These are phyloP conservation scores for Clamator glandarius DNA, from an alignment of 2,797 vertebrate genomes.

Conservation along the genomic window DNA sequence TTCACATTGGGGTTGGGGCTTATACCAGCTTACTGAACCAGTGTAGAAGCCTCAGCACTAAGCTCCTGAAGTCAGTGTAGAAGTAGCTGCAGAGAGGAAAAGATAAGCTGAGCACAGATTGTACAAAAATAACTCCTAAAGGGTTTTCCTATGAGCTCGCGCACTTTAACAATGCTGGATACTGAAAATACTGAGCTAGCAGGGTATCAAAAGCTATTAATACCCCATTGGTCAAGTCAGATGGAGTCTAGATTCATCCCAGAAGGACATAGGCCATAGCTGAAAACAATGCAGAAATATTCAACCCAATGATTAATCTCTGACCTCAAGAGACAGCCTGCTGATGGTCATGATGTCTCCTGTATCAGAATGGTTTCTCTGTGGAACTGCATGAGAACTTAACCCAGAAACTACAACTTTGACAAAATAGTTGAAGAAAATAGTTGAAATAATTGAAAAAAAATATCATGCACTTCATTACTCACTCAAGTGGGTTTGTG, in stretches of 20 bases:
- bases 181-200: background rate
- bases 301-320: background rate
- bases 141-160: background rate
- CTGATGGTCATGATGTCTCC: background rate
- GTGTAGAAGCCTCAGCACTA: background rate
- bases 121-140: background rate
- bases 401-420: background rate
- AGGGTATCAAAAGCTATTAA: background rate
- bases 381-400: background rate
- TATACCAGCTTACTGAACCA: rapidly evolving
- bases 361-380: background rate
- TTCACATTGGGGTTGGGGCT: rapidly evolving
- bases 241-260: background rate
- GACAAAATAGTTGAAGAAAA: background rate
- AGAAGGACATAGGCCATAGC: background rate
- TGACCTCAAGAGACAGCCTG: rapidly evolving
- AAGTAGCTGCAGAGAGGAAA: background rate
- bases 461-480: background rate
- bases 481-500: background rate
- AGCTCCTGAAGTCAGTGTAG: background rate
- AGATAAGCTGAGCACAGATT: background rate
- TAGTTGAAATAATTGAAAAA: background rate
- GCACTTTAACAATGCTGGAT: background rate
- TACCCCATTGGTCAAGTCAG: rapidly evolving
- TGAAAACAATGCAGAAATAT: background rate